Evolutionary conservation across 2,113 vertebrate genomes (phyloP).

Genomic region (Canis aureus): DNA sequence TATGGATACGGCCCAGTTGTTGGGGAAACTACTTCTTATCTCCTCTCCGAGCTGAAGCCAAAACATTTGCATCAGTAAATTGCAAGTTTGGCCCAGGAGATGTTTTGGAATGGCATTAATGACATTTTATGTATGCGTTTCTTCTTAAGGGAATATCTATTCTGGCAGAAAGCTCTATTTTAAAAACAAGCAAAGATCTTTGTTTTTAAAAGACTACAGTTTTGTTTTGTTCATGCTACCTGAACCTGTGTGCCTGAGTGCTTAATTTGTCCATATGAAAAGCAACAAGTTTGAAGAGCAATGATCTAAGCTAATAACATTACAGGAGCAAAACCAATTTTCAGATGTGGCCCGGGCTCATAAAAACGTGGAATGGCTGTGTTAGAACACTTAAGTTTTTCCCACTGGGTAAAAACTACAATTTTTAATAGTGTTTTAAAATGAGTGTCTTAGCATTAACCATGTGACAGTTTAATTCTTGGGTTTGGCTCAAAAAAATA

Average conservation of each 20-base stretch:
- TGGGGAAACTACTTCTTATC: conserved; percentile 23
- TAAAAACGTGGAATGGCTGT: conserved; percentile 70
- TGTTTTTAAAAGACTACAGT: neutral
- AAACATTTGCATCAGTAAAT: conserved; percentile 61
- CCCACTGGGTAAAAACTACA: conserved; percentile 67
- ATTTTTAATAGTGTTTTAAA: conserved; percentile 73
- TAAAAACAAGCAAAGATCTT: neutral
- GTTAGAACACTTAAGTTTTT: conserved; percentile 74
- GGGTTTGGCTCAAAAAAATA: conserved; percentile 60
- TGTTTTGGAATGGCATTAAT: conserved; percentile 44
- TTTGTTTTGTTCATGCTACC: neutral
- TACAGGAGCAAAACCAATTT: conserved; percentile 71
- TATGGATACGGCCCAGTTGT: neutral
- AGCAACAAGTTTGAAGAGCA: conserved; percentile 37
- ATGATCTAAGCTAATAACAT: conserved; percentile 49
- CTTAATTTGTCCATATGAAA: conserved; percentile 59
- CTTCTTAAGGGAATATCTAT: conserved; percentile 64
- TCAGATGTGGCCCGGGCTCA: conserved; percentile 4
- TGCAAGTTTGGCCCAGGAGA: conserved; percentile 55
- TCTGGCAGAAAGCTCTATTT: conserved; percentile 43
- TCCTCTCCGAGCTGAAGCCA: neutral
- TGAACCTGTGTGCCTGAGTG: neutral
- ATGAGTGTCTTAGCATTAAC: conserved; percentile 56
- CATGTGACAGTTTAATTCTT: conserved; percentile 68
- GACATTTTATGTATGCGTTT: conserved; percentile 57